phyloP scores from a whole-genome alignment of 2,797 vertebrate species.

The Acrocephalus scirpaceus region DNA sequence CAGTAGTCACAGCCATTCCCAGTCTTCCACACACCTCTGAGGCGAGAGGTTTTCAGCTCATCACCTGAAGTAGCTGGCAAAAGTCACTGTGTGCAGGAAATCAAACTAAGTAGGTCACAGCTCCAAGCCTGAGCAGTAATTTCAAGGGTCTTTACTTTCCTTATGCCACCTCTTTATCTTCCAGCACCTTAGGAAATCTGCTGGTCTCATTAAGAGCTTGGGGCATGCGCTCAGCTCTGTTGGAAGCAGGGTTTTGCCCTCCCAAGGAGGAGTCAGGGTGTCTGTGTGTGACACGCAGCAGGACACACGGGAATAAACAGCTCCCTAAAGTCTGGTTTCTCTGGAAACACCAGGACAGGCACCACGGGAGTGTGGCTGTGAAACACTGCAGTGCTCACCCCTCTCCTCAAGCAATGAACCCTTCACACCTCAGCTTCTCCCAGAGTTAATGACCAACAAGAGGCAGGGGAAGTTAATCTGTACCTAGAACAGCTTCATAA shows the following conservation, averaged over 20 bases:
- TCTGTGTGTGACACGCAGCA: not conserved
- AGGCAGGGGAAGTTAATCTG: slow-evolving; percentile 5
- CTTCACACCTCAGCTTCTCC: not conserved
- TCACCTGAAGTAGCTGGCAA: not conserved
- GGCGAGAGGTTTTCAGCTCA: not conserved
- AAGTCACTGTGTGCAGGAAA: not conserved
- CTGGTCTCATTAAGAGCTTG: not conserved
- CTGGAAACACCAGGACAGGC: not conserved
- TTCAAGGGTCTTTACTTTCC: not conserved
- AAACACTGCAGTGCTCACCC: accelerated
- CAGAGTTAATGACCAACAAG: not conserved
- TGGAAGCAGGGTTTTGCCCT: not conserved
- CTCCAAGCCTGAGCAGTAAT: not conserved
- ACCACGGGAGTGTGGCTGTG: accelerated
- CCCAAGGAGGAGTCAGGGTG: not conserved
- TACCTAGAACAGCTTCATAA: not conserved
- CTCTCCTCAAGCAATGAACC: not conserved
- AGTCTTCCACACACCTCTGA: not conserved
- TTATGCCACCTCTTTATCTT: not conserved
- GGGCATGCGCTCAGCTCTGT: accelerated
- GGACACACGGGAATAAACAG: accelerated
- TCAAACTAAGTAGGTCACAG: not conserved
- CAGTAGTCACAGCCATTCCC: not conserved
- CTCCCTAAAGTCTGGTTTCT: not conserved
- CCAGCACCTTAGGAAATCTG: not conserved